Evolutionary conservation across 2,888 invertebrate genomes (phyloP).

Genomic region (Nomada hirtipes): DNA sequence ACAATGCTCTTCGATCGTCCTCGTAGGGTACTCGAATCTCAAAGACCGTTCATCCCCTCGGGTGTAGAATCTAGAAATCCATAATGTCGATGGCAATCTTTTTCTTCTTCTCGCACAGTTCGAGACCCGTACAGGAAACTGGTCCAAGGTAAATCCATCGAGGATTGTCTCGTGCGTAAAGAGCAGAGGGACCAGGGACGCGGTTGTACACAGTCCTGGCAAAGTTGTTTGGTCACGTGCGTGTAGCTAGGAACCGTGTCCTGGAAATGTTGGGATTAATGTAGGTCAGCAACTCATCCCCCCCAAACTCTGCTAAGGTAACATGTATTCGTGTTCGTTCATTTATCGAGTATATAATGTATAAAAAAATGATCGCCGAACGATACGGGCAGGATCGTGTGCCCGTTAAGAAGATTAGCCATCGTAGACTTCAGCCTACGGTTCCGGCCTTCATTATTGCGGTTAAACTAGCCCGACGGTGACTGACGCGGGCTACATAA

Average conservation of each 20-base stretch:
- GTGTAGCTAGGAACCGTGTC: constrained; percentile 25
- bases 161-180: constrained; percentile 49
- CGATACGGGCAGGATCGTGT: background rate
- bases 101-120: constrained; percentile 29
- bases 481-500: constrained; percentile 51
- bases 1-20: constrained; percentile 22
- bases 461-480: constrained; percentile 33
- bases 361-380: background rate
- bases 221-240: constrained; percentile 25
- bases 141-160: constrained; percentile 64
- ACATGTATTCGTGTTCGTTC: constrained; percentile 32
- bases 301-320: constrained; percentile 39
- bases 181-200: constrained; percentile 25
- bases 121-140: constrained; percentile 54
- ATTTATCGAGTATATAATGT: background rate
- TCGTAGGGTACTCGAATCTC: constrained; percentile 14
- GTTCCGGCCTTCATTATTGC: constrained; percentile 13
- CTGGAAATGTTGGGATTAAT: constrained; percentile 53
- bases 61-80: constrained; percentile 13
- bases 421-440: constrained; percentile 4
- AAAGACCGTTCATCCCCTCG: constrained; percentile 16
- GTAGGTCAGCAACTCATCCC: constrained; percentile 53
- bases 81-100: constrained; percentile 12
- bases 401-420: constrained; percentile 34
- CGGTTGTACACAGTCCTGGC: constrained; percentile 12